Evolutionary conservation across 2,888 invertebrate genomes (phyloP).

Genomic region (Oegoconia quadripuncta): DNA sequence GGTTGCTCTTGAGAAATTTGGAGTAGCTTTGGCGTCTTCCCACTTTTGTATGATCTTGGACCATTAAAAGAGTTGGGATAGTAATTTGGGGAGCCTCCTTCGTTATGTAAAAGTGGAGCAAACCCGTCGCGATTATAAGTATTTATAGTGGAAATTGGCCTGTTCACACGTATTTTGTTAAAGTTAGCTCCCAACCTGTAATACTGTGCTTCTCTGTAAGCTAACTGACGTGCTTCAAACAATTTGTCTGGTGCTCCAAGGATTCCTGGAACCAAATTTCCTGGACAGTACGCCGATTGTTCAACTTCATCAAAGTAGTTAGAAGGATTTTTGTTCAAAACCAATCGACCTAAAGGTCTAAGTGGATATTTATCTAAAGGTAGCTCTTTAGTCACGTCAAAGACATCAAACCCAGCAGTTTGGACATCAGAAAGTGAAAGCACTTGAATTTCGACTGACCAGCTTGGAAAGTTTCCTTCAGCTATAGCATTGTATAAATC

Average conservation of each 20-base stretch:
- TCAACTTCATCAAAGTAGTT: slow-evolving; percentile 75
- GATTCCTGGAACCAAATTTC: slow-evolving; percentile 55
- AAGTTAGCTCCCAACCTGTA: slow-evolving; percentile 37
- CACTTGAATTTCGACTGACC: slow-evolving; percentile 62
- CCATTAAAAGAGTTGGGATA: slow-evolving; percentile 40
- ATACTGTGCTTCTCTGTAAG: slow-evolving; percentile 78
- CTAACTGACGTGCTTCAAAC: slow-evolving; percentile 65
- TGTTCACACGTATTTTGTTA: slow-evolving; percentile 34
- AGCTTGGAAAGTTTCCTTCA: slow-evolving; percentile 73
- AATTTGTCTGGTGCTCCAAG: slow-evolving; percentile 73
- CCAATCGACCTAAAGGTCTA: slow-evolving; percentile 67
- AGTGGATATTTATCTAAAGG: slow-evolving; percentile 66
- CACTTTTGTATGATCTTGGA: slow-evolving; percentile 34
- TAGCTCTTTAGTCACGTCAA: slow-evolving; percentile 64
- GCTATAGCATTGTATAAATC: slow-evolving; percentile 92
- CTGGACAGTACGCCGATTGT: slow-evolving; percentile 67
- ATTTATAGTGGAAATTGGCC: slow-evolving; percentile 22
- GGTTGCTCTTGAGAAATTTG: neutral
- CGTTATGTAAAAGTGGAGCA: slow-evolving; percentile 31
- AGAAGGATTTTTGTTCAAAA: slow-evolving; percentile 65
- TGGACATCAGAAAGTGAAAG: slow-evolving; percentile 56
- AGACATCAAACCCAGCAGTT: slow-evolving; percentile 54
- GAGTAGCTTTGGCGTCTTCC: slow-evolving; percentile 16
- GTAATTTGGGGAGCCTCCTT: slow-evolving; percentile 33
- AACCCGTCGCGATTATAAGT: slow-evolving; percentile 35